Conservation (phyloP, 2,797 vertebrate species). For the Galaxias olidus region DNA sequence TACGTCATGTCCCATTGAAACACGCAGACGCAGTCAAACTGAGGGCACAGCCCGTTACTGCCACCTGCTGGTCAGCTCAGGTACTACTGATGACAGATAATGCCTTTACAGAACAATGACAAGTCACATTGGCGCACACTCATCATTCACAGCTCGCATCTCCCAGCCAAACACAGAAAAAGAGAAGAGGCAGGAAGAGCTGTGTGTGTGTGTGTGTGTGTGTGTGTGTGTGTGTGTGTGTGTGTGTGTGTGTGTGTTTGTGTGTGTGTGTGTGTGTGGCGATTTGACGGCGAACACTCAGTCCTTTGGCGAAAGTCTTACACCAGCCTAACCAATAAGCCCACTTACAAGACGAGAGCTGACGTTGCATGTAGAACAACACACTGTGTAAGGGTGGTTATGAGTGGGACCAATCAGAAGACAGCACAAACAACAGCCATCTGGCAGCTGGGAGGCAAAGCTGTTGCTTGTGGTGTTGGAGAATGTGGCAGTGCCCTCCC, state of each 20-base stretch:
- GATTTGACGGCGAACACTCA: constrained; percentile 9
- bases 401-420: constrained; percentile 47
- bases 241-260: constrained; percentile 2
- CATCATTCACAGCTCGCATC: no score
- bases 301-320: constrained; percentile 27
- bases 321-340: constrained; percentile 38
- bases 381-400: constrained; percentile 28
- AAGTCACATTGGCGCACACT: no score
- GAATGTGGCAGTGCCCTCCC: constrained; percentile 28
- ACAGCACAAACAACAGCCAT: constrained; percentile 12
- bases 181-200: background rate
- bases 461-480: constrained; percentile 42
- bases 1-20: no score
- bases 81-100: no score
- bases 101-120: no score
- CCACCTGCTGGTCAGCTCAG: no score
- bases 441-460: constrained; percentile 61
- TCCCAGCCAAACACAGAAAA: background rate
- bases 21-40: no score
- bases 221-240: background rate
- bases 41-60: no score
- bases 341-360: constrained; percentile 55
- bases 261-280: constrained; percentile 16
- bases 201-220: background rate
- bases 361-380: constrained; percentile 57